Percentiles rank a stretch among this genome's conserved stretches.
Evolutionary conservation across 1,140 invertebrate species (phyloP).

Genomic region (Adoxophyes honmai): DNA sequence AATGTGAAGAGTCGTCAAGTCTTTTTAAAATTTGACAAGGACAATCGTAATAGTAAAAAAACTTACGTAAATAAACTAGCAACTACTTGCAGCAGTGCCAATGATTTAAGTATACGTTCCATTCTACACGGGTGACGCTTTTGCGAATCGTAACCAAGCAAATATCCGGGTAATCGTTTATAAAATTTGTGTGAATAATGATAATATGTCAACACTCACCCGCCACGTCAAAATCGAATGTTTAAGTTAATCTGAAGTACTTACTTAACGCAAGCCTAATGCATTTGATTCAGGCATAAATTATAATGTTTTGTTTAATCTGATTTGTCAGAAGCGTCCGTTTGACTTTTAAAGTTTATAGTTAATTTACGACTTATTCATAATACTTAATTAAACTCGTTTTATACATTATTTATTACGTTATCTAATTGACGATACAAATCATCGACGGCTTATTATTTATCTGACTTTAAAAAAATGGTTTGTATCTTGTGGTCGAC

Average conservation of each 20-base stretch:
- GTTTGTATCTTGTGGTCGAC: too few species aligned
- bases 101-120: background rate
- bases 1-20: background rate
- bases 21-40: background rate
- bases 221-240: background rate
- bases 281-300: conserved; percentile 1
- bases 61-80: background rate
- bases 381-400: background rate
- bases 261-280: conserved; percentile 4
- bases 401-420: background rate
- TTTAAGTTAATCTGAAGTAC: conserved; percentile 4
- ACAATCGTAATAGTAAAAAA: background rate
- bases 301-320: background rate
- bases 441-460: too few species aligned
- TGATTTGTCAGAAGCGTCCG: background rate
- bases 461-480: too few species aligned
- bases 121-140: background rate
- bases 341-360: conserved; percentile 2
- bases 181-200: background rate
- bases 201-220: conserved; percentile 1
- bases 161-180: conserved; percentile 7
- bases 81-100: background rate
- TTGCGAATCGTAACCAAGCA: conserved; percentile 4
- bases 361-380: background rate
- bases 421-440: background rate